Percentiles rank a stretch among this genome's conserved stretches.
Conservation (phyloP, 2,113 vertebrate genomes). For the Lutjanus erythropterus region DNA sequence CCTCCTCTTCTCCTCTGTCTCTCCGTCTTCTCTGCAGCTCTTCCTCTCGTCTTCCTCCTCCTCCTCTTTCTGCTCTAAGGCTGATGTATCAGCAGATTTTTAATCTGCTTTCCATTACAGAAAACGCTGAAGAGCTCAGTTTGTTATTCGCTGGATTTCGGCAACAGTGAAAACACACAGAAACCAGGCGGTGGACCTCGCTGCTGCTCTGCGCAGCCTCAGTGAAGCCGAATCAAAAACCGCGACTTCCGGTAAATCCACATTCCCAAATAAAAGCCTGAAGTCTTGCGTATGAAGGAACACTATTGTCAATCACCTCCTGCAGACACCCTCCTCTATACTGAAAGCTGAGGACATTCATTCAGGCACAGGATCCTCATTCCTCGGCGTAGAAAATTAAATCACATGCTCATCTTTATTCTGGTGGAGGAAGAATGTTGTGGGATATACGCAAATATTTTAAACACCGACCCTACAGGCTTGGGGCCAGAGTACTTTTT, state of each 20-base stretch:
- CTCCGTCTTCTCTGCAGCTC: conserved; percentile 9
- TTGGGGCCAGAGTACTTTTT: too few relatives aligned
- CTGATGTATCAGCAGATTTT: background rate
- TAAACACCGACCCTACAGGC: too few relatives aligned
- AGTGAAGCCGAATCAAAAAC: conserved; percentile 19
- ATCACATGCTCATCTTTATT: too few relatives aligned
- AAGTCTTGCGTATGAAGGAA: background rate
- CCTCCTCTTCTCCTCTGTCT: conserved; percentile 6
- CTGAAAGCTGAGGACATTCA: too few relatives aligned
- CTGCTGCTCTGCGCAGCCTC: conserved; percentile 59
- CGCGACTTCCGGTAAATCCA: background rate
- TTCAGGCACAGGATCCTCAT: too few relatives aligned
- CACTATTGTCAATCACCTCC: too few relatives aligned
- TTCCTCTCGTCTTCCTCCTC: conserved; percentile 4
- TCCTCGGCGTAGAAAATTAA: too few relatives aligned
- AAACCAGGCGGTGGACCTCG: conserved; percentile 47
- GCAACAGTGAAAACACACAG: conserved; percentile 40
- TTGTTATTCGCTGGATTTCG: background rate
- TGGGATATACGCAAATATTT: too few relatives aligned
- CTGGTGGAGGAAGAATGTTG: too few relatives aligned
- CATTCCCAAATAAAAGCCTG: conserved; percentile 51
- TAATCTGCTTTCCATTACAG: background rate
- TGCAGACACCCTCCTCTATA: too few relatives aligned
- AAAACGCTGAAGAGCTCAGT: background rate
- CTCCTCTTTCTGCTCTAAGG: background rate